These are phyloP conservation scores for Apis florea DNA, from an alignment of 1,140 invertebrate species.

Conservation along the genomic window DNA sequence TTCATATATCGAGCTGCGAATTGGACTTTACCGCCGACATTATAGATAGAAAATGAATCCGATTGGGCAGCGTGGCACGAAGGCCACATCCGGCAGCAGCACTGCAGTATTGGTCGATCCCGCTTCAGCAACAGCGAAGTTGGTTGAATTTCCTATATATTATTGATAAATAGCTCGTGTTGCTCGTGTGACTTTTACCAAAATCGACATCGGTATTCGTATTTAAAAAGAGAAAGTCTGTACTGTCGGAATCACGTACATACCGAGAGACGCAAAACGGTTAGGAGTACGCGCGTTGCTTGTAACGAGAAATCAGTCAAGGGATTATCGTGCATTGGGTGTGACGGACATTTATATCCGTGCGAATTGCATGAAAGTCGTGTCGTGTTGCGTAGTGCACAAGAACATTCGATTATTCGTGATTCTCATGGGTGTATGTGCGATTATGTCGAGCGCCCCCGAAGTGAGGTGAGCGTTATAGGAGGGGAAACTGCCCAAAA, in stretches of 20 bases:
- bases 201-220: constrained; percentile 52
- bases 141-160: constrained; percentile 65
- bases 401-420: constrained; percentile 39
- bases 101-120: constrained; percentile 71
- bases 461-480: constrained; percentile 58
- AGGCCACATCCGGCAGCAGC: constrained; percentile 69
- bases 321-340: constrained; percentile 66
- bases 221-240: constrained; percentile 17
- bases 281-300: constrained; percentile 38
- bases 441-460: constrained; percentile 58
- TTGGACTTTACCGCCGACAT: constrained; percentile 58
- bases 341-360: constrained; percentile 64
- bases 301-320: constrained; percentile 19
- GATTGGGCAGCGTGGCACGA: constrained; percentile 66
- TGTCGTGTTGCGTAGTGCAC: constrained; percentile 43
- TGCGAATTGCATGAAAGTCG: constrained; percentile 39
- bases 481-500: constrained; percentile 48
- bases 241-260: background rate
- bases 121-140: constrained; percentile 63
- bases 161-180: constrained; percentile 68
- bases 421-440: constrained; percentile 37
- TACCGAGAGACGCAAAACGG: constrained; percentile 40
- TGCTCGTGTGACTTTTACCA: constrained; percentile 56
- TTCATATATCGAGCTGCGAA: constrained; percentile 45
- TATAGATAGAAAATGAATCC: constrained; percentile 52